Base-by-base conservation (phyloP, 2,797 vertebrate species). In the Rhynchotus rufescens region DNA sequence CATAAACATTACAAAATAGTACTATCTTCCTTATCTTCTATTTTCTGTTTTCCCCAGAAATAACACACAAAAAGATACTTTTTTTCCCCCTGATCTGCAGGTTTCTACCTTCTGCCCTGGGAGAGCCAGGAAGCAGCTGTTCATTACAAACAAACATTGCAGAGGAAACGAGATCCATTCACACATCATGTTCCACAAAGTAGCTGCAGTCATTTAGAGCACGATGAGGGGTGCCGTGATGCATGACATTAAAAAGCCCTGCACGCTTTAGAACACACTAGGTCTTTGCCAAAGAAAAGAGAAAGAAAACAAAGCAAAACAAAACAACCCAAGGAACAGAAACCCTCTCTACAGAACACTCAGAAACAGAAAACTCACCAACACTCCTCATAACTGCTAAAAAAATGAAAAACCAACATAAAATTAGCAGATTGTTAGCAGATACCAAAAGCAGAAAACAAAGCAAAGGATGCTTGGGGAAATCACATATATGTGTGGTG, bases 311-410 rank as follows among this genome's bases (percentile, higher is more conserved):
- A 94, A 92, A 72, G 42, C 74, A 83, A 91, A 89, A 17, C 15
- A 94, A 92, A 97, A 89, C 75, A 73, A 94, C 83, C 93, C 95
- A 88, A 79, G 92, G 77, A 92, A 97, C 83, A 96, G 74, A 97
- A 96, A 95, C 90, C 95, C 93, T 96, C 94, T 94, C 82, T 94
- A 92, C 88, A 96, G 72, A 94, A 88, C 94, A 90, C 94, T 91
- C 91, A 94, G 93, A 96, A 96, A 97, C 96, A 96, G 94, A 97
- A 98, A 98, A 99, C 99, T 99, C 99, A 99, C 99, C 99, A 98
- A 98, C 98, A 98, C 97, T 99, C 99, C 98, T 99, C 99, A 99
- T 98, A 99, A 98, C 98, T 93, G 98, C 99, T 99, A 98, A 97
- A 77, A 96, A 97, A 95, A 77, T 65, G 90, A 93, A 96, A 95